phyloP scores from a whole-genome alignment of 2,113 vertebrate genomes.

The Pseudopodoces humilis region DNA sequence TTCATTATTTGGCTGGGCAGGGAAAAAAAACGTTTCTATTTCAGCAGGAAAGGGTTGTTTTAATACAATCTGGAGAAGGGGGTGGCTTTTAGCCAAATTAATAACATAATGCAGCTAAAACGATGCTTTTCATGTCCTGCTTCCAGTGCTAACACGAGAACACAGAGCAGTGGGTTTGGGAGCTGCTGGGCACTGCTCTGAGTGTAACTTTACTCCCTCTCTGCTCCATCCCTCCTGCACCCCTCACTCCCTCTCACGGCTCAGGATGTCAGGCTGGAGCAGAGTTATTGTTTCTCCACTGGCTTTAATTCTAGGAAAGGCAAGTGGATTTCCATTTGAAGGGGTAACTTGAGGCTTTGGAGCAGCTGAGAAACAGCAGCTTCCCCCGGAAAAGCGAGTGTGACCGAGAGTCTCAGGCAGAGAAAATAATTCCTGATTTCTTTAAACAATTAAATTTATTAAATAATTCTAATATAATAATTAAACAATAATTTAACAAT shows the following conservation, averaged over 20 bases:
- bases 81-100: slow-evolving; percentile 15
- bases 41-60: slow-evolving; percentile 3
- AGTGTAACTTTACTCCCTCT: background rate
- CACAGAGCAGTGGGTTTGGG: background rate
- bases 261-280: background rate
- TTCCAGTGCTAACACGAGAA: background rate
- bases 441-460: background rate
- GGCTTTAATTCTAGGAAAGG: background rate
- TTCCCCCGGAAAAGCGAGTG: background rate
- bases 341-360: background rate
- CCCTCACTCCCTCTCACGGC: background rate
- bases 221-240: background rate
- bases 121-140: background rate
- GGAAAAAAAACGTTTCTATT: background rate
- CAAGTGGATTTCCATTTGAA: background rate
- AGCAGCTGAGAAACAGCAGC: background rate
- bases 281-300: background rate
- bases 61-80: background rate
- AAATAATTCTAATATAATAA: no score
- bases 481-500: no score
- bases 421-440: background rate
- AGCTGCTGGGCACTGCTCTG: background rate
- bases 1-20: background rate
- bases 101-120: slow-evolving; percentile 15
- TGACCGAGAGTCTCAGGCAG: rapidly evolving